Conservation (phyloP, 2,888 invertebrate genomes). For the Meghimatium bilineatum region DNA sequence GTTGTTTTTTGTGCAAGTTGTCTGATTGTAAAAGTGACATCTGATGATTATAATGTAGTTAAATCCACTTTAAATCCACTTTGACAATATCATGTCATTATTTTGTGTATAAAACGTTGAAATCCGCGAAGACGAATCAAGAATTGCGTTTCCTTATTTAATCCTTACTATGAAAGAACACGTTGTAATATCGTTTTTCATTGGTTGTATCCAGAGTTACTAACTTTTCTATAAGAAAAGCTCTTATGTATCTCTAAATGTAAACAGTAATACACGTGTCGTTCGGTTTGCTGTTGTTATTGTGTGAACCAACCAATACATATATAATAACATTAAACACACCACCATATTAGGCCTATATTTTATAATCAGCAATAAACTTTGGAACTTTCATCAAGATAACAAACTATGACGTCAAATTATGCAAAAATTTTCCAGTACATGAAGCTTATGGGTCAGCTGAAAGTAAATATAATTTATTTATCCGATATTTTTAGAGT, state of each 20-base stretch:
- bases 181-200: background rate
- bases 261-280: background rate
- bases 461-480: constrained; percentile 68
- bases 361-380: background rate
- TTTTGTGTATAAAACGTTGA: no score
- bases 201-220: background rate
- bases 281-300: background rate
- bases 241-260: background rate
- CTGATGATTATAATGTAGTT: no score
- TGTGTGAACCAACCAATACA: no score
- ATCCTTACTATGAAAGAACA: no score
- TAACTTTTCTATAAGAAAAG: constrained; percentile 1
- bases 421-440: constrained; percentile 63
- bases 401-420: constrained; percentile 47
- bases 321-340: background rate
- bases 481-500: no score
- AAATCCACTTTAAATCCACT: no score
- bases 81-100: no score
- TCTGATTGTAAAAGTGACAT: no score
- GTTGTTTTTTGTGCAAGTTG: no score
- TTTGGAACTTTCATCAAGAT: background rate
- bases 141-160: no score
- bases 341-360: background rate
- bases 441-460: constrained; percentile 66
- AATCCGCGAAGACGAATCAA: no score